Base-by-base conservation (phyloP, 2,888 invertebrate species). In the Acrocyrtus sp. region DNA sequence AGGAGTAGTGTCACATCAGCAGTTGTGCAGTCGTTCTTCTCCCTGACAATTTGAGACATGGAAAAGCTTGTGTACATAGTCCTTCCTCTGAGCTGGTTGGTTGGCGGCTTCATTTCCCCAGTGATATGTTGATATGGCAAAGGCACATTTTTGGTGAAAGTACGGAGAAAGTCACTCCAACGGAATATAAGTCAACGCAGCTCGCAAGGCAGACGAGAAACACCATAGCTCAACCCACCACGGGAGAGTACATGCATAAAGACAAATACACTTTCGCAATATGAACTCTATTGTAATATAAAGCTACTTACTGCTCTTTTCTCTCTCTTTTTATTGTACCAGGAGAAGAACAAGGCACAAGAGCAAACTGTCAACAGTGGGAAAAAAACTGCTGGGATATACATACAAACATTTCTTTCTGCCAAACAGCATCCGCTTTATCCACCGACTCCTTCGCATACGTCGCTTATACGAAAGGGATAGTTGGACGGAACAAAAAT, bases 351-450 rank as follows among this genome's bases (percentile, higher is more conserved):
- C n/a, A n/a, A 45, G 48, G 17, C 63, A 72, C 47, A 53, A 72
- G 53, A 58, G 53, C 15, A 66, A 60, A 72, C 72, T 72, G 72
- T 72, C 72, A 72, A 72, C 72, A 53, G 26, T 58, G 53, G 41
- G 65, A 47, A 48, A 51, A n/a, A 67, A 21, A 43, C 45, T 34
- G 60, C 17, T 45, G 54, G 21, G 53, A 17, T 53, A 54, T 58
- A 60, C 45, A 19, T 51, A 63, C 57, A 66, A 72, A 60, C 72
- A 72, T 60, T 60, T 50, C 60, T 60, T 72, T 65, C 66, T 66
- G 56, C 53, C 53, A 66, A 66, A 72, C 66, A 72, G 56, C 72
- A 60, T 72, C 66, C 72, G 66, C 48, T 72, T 72, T 72, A 66
- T n/a, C n/a, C n/a, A n/a, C n/a, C n/a, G n/a, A n/a, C n/a, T n/a